phyloP scores from a whole-genome alignment of 2,888 invertebrate genomes.

The Punctoribates punctum region DNA sequence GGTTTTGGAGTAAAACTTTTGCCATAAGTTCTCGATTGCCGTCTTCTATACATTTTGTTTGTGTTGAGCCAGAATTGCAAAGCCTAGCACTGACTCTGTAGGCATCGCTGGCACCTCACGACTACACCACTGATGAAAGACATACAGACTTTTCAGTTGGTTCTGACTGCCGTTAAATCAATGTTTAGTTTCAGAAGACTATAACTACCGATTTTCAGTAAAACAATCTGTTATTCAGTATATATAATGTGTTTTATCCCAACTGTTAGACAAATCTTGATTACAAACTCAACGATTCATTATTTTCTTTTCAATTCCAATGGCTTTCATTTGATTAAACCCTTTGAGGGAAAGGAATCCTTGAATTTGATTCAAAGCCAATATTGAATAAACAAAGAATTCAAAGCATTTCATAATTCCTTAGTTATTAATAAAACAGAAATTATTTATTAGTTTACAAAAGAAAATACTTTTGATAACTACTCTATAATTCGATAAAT shows the following conservation, averaged over 20 bases:
- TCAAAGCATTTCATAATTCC: no score
- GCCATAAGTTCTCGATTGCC: no score
- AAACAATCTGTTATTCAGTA: slow-evolving; percentile 20
- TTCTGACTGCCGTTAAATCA: slow-evolving; percentile 14
- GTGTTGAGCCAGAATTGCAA: background rate
- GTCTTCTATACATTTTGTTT: background rate
- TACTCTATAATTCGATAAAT: no score
- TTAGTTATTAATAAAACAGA: no score
- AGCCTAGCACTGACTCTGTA: background rate
- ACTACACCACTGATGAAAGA: slow-evolving; percentile 9
- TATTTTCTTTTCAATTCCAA: no score
- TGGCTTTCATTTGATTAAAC: no score
- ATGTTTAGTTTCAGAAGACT: slow-evolving; percentile 8
- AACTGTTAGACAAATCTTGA: background rate
- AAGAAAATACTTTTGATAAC: no score
- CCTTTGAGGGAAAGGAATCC: no score
- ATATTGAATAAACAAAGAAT: no score
- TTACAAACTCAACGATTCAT: background rate
- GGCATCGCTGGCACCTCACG: slow-evolving; percentile 5
- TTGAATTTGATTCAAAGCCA: no score
- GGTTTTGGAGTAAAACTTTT: background rate
- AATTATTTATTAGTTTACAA: no score
- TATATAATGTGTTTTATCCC: background rate
- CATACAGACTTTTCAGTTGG: slow-evolving; percentile 2
- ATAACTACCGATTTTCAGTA: background rate